These are phyloP conservation scores for Cettia cetti DNA, from an alignment of 2,113 vertebrate genomes.

Conservation along the genomic window DNA sequence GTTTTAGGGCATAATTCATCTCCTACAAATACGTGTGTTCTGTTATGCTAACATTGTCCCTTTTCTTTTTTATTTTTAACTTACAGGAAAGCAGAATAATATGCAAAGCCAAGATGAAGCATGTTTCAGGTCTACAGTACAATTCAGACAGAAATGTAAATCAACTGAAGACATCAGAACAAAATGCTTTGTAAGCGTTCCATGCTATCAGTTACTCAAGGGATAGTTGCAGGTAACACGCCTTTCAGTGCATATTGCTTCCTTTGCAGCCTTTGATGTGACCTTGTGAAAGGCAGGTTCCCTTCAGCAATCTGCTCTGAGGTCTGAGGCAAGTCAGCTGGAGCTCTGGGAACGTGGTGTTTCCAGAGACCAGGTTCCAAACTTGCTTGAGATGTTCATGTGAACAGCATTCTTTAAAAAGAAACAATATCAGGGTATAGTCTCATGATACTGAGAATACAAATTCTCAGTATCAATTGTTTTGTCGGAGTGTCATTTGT, in stretches of 20 bases:
- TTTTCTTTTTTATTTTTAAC: slow-evolving; percentile 8
- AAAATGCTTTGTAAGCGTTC: background rate
- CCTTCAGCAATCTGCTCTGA: background rate
- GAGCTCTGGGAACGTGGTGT: background rate
- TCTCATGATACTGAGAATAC: background rate
- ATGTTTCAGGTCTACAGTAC: background rate
- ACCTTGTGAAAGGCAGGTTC: background rate
- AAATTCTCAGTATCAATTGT: background rate
- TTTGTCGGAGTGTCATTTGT: background rate
- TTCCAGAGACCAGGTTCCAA: background rate
- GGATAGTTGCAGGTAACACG: background rate
- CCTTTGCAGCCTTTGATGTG: background rate
- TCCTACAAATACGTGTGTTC: background rate
- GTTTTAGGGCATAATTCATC: background rate
- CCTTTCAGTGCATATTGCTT: background rate
- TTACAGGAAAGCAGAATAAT: background rate
- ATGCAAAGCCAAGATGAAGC: slow-evolving; percentile 2
- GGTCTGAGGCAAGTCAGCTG: background rate
- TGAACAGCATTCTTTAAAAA: background rate
- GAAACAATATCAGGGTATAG: background rate
- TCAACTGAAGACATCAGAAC: slow-evolving; percentile 16
- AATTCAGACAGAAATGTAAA: slow-evolving; percentile 17
- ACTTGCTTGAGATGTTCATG: background rate
- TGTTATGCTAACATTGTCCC: background rate
- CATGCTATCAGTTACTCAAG: background rate